phyloP scores from a whole-genome alignment of 2,888 invertebrate genomes.

The Anoplius nigerrimus region DNA sequence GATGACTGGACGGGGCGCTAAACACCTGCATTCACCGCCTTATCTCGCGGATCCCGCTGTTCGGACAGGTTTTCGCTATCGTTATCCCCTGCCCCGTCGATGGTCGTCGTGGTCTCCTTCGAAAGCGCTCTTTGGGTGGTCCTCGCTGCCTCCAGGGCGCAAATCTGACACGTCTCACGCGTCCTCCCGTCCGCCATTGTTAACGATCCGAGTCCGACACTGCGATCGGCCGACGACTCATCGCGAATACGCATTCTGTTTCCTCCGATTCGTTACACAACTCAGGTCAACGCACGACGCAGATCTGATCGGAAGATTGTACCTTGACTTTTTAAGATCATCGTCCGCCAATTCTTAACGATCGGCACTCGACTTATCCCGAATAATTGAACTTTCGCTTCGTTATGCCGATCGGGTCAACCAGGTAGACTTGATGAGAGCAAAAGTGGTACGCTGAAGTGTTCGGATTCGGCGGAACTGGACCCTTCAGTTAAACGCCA shows the following conservation, averaged over 20 bases:
- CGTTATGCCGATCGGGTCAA: too few species aligned
- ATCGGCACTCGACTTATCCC: too few species aligned
- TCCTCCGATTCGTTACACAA: not conserved
- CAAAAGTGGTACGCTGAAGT: too few species aligned
- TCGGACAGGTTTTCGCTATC: slow-evolving; percentile 63
- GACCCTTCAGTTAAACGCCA: too few species aligned
- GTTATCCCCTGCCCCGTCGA: slow-evolving; percentile 52
- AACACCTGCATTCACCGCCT: slow-evolving; percentile 72
- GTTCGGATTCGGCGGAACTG: too few species aligned
- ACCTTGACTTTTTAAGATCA: too few species aligned
- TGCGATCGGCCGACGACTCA: slow-evolving; percentile 41
- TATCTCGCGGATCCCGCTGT: slow-evolving; percentile 71
- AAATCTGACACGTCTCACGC: slow-evolving; percentile 53
- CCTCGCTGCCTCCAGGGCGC: slow-evolving; percentile 49
- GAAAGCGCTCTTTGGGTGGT: slow-evolving; percentile 65
- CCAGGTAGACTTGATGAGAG: too few species aligned
- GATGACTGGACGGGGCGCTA: slow-evolving; percentile 70
- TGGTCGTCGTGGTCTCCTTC: slow-evolving; percentile 37
- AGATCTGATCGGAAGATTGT: not conserved
- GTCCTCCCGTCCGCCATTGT: slow-evolving; percentile 40
- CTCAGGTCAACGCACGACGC: not conserved
- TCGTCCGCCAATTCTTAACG: too few species aligned
- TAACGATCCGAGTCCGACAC: slow-evolving; percentile 27
- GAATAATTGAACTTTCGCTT: too few species aligned
- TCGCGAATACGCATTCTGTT: not conserved